These are phyloP conservation scores for Tinea trinotella DNA, from an alignment of 2,888 invertebrate genomes.

Conservation along the genomic window DNA sequence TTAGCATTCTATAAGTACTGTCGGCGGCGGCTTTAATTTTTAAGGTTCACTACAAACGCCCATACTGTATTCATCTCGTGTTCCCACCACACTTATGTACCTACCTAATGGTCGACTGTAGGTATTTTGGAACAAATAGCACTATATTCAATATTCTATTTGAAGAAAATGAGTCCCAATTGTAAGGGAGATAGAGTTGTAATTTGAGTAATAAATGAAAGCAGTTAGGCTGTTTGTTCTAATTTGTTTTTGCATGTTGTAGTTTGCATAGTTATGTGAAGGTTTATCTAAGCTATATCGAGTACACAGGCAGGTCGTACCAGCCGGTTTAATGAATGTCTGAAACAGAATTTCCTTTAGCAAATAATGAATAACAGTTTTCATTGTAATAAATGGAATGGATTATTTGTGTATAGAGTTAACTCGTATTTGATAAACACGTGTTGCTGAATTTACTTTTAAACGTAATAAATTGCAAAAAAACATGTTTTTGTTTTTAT, in stretches of 20 bases:
- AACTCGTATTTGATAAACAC: too few relatives aligned
- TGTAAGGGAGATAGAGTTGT: conserved; percentile 31
- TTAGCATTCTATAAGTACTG: conserved; percentile 52
- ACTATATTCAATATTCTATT: background rate
- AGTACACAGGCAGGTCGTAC: conserved; percentile 11
- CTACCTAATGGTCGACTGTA: conserved; percentile 55
- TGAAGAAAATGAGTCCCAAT: background rate
- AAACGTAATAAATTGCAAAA: too few relatives aligned
- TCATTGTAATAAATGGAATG: too few relatives aligned
- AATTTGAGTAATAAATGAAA: conserved; percentile 28
- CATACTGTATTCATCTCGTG: conserved; percentile 57
- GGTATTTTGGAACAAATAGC: conserved; percentile 19
- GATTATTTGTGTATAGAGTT: too few relatives aligned
- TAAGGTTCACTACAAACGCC: conserved; percentile 51
- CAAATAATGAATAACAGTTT: background rate
- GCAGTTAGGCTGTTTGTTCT: conserved; percentile 32
- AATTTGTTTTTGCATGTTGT: conserved; percentile 32
- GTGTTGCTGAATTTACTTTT: too few relatives aligned
- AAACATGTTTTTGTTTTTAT: too few relatives aligned
- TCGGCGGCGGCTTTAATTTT: conserved; percentile 50
- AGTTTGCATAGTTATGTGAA: conserved; percentile 64
- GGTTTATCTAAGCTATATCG: conserved; percentile 63
- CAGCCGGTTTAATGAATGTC: conserved; percentile 36
- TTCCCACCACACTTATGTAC: conserved; percentile 53
- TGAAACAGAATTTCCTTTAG: conserved; percentile 25